Conservation (phyloP, 92 coral and sea anemone genomes). For the Umimayanthus chanpuru region DNA sequence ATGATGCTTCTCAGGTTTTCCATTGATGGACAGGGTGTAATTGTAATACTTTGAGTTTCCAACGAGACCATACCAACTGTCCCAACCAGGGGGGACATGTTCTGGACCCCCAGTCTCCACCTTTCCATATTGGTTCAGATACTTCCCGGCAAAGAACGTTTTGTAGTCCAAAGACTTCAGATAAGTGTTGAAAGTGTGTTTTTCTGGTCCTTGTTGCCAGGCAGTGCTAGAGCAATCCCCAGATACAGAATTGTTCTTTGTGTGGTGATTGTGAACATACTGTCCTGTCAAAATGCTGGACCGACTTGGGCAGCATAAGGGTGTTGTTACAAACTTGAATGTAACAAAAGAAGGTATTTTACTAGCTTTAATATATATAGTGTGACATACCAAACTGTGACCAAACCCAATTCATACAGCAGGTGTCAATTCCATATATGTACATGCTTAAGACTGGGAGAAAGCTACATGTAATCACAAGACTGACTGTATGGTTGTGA, state of each 20-base stretch:
- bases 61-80: slow-evolving; percentile 78
- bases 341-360: not conserved
- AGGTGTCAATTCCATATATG: too few species aligned
- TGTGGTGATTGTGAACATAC: slow-evolving; percentile 77
- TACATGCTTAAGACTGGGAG: too few species aligned
- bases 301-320: slow-evolving; percentile 87
- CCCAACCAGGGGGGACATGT: slow-evolving; percentile 92
- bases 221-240: slow-evolving; percentile 77
- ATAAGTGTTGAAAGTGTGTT: slow-evolving; percentile 66
- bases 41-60: slow-evolving; percentile 85
- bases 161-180: slow-evolving; percentile 61
- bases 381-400: not conserved
- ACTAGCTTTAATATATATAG: not conserved
- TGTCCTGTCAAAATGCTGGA: slow-evolving; percentile 82
- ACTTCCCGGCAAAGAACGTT: slow-evolving; percentile 84
- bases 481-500: too few species aligned
- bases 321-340: slow-evolving; percentile 80
- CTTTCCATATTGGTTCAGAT: slow-evolving; percentile 76
- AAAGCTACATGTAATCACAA: too few species aligned
- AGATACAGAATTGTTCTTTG: slow-evolving; percentile 71
- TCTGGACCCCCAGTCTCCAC: slow-evolving; percentile 69
- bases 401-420: not conserved
- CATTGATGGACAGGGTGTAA: slow-evolving; percentile 80
- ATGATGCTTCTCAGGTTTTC: slow-evolving; percentile 75
- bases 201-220: slow-evolving; percentile 86